A percentile compares a stretch with the other conserved stretches of the same genome.
Evolutionary conservation across 2,888 invertebrate genomes (phyloP).

Genomic region (Masnerella sp.): DNA sequence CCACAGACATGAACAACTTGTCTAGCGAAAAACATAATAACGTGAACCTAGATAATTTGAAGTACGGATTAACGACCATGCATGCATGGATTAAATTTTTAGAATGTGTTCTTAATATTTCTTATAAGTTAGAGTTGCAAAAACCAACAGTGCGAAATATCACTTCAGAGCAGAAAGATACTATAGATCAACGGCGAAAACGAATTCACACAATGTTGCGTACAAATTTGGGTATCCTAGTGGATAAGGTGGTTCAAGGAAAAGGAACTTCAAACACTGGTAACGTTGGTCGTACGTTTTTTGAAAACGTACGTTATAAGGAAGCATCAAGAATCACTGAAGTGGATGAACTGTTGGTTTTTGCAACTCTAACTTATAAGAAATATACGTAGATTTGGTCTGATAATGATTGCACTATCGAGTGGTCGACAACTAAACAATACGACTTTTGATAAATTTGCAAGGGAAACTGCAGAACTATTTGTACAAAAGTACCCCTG

Average conservation of each 20-base stretch:
- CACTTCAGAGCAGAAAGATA: background rate
- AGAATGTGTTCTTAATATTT: constrained; percentile 1
- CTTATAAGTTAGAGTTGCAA: constrained; percentile 13
- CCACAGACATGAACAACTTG: too few relatives aligned
- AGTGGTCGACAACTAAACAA: constrained; percentile 12
- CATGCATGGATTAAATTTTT: constrained; percentile 27
- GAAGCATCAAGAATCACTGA: background rate
- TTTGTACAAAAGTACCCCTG: constrained; percentile 63
- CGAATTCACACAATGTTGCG: constrained; percentile 1
- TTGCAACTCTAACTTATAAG: constrained; percentile 13
- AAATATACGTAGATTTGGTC: constrained; percentile 7
- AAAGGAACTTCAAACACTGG: constrained; percentile 16
- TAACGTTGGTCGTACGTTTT: constrained; percentile 14
- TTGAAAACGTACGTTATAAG: constrained; percentile 13
- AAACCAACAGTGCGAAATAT: constrained; percentile 6
- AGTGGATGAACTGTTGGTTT: constrained; percentile 13
- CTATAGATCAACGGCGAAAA: background rate
- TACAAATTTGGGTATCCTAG: constrained; percentile 2
- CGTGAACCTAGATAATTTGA: too few relatives aligned
- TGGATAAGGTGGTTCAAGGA: constrained; percentile 19
- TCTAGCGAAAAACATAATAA: too few relatives aligned
- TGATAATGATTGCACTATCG: constrained; percentile 21
- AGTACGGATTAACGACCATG: too few relatives aligned
- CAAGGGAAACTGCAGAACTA: constrained; percentile 26
- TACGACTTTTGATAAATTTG: constrained; percentile 9